A percentile compares a stretch with the other conserved stretches of the same genome.
Conservation (phyloP, 2,888 invertebrate species). For the Drosophila mimica region DNA sequence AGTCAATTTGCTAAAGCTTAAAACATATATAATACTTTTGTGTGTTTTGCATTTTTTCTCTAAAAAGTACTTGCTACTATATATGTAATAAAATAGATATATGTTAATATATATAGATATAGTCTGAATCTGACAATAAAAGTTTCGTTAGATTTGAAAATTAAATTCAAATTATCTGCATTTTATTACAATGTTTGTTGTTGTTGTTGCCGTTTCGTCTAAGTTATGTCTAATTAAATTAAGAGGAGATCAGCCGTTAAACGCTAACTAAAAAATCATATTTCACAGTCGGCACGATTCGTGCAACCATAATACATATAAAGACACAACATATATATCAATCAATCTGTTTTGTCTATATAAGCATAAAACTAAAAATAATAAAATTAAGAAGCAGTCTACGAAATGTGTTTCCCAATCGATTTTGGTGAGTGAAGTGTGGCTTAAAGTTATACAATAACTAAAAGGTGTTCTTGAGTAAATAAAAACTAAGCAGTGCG, state of each 20-base stretch:
- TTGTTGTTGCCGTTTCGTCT: constrained; percentile 33
- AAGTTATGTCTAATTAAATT: constrained; percentile 65
- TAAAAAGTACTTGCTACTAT: constrained; percentile 10
- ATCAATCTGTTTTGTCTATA: constrained; percentile 32
- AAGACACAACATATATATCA: constrained; percentile 51
- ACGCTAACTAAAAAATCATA: constrained; percentile 69
- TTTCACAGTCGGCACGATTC: constrained; percentile 71
- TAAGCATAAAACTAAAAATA: constrained; percentile 27
- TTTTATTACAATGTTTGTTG: constrained; percentile 59
- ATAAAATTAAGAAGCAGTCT: constrained; percentile 62
- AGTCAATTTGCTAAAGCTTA: constrained; percentile 72
- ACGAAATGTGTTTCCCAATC: constrained; percentile 70
- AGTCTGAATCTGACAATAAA: constrained; percentile 55
- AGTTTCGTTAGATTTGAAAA: constrained; percentile 35
- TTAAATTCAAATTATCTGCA: constrained; percentile 45
- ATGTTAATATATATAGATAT: background rate
- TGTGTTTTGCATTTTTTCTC: constrained; percentile 30
- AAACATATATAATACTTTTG: constrained; percentile 74
- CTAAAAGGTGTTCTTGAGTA: constrained; percentile 21
- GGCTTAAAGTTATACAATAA: constrained; percentile 49
- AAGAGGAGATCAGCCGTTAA: constrained; percentile 82
- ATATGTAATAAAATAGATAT: constrained; percentile 5
- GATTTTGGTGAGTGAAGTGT: constrained; percentile 70
- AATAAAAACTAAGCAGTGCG: constrained; percentile 49
- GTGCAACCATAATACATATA: constrained; percentile 52